Conservation (phyloP, 2,797 vertebrate species). For the Anguilla megastoma region DNA sequence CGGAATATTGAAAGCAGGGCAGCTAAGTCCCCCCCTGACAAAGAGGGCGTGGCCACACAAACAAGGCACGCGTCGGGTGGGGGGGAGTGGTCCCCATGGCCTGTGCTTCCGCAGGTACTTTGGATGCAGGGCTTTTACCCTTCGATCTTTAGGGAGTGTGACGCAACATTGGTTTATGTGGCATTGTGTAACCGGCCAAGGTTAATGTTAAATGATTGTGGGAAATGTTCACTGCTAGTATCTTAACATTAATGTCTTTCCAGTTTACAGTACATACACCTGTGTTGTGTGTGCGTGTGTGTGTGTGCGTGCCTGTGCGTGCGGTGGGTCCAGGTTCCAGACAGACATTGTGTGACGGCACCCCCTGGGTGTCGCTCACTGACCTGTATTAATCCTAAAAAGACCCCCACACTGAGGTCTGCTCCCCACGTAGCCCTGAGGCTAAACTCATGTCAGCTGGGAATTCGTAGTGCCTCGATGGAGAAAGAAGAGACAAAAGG, state of each 20-base stretch:
- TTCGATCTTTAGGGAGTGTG: neutral
- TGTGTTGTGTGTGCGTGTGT: neutral
- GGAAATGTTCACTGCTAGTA: neutral
- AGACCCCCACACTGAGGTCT: slow-evolving; percentile 36
- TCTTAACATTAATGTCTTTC: neutral
- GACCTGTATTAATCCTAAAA: slow-evolving; percentile 60
- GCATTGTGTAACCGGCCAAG: neutral
- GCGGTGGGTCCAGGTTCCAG: slow-evolving; percentile 40
- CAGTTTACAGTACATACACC: neutral
- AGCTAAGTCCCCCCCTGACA: slow-evolving; percentile 3
- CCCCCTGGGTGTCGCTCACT: slow-evolving; percentile 63
- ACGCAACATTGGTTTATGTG: neutral
- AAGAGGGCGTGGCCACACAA: neutral
- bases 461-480: neutral
- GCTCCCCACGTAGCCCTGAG: neutral
- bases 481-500: neutral
- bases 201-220: neutral
- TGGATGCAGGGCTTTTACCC: neutral
- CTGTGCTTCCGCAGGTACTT: slow-evolving; percentile 35
- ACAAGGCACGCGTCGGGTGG: neutral
- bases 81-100: slow-evolving; percentile 22
- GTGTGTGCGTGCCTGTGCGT: neutral
- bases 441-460: neutral
- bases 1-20: slow-evolving; percentile 9
- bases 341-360: slow-evolving; percentile 57